Percentiles rank a stretch among this genome's conserved stretches.
Evolutionary conservation across 2,797 vertebrate species (phyloP).

Genomic region (Aplochiton taeniatus): DNA sequence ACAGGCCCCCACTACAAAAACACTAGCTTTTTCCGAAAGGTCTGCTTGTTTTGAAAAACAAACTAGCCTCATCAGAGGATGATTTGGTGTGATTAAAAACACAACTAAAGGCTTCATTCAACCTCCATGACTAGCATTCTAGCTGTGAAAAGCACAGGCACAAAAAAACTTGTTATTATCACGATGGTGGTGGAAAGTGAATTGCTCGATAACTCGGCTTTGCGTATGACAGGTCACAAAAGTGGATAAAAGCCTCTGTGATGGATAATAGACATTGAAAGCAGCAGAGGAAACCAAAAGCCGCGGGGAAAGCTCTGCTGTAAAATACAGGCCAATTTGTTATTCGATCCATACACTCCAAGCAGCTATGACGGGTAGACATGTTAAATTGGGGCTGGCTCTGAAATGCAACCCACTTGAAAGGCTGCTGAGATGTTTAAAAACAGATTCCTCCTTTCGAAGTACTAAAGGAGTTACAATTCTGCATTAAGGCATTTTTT

Average conservation of each 20-base stretch:
- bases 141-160: conserved; percentile 26
- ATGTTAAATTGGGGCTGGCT: background rate
- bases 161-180: conserved; percentile 48
- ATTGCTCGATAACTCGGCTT: conserved; percentile 56
- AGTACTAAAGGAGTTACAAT: too few relatives aligned
- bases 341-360: conserved; percentile 31
- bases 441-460: too few relatives aligned
- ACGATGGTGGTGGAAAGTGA: conserved; percentile 47
- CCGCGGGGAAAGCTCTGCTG: conserved; percentile 45
- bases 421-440: too few relatives aligned
- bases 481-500: too few relatives aligned
- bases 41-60: conserved; percentile 3
- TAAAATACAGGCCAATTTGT: conserved; percentile 54
- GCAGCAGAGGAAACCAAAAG: conserved; percentile 56
- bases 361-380: conserved; percentile 16
- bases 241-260: conserved; percentile 66
- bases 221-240: conserved; percentile 55
- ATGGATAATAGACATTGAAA: conserved; percentile 63
- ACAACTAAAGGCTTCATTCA: conserved; percentile 30
- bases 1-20: background rate
- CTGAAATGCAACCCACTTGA: background rate
- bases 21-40: too few relatives aligned
- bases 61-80: conserved; percentile 29
- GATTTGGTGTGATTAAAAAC: conserved; percentile 49
- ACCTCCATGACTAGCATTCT: conserved; percentile 18